Evolutionary conservation across 2,888 invertebrate genomes (phyloP).

Genomic region (Nomada hirtipes): DNA sequence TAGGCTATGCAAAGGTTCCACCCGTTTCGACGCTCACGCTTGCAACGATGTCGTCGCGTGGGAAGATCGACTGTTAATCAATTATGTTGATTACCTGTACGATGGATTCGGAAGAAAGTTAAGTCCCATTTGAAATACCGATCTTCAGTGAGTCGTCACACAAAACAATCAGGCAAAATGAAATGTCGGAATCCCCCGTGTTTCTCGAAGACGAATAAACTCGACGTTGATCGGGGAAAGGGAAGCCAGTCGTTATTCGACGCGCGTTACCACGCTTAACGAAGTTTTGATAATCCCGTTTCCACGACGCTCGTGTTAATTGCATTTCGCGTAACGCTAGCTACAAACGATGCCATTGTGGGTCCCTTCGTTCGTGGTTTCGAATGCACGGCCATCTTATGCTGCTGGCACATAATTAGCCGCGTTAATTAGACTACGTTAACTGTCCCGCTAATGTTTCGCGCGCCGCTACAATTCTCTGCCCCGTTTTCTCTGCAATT

Average conservation of each 20-base stretch:
- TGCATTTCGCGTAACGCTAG: constrained; percentile 24
- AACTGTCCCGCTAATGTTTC: constrained; percentile 39
- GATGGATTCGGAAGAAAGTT: background rate
- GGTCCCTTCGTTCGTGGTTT: constrained; percentile 16
- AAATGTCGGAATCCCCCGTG: background rate
- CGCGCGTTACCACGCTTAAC: constrained; percentile 20
- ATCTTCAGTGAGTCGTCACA: background rate
- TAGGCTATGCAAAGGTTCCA: constrained; percentile 62
- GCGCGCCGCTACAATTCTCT: constrained; percentile 3
- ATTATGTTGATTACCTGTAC: constrained; percentile 63
- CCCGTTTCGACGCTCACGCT: constrained; percentile 25
- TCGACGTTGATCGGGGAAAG: background rate
- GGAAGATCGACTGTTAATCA: constrained; percentile 56
- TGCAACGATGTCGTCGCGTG: background rate
- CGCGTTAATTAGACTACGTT: constrained; percentile 50
- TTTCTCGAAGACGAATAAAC: background rate
- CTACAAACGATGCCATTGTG: constrained; percentile 1
- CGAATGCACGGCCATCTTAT: constrained; percentile 28
- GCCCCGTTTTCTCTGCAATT: constrained; percentile 33
- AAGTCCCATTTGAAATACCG: background rate
- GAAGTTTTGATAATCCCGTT: constrained; percentile 21
- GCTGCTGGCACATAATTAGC: constrained; percentile 48
- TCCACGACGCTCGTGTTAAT: constrained; percentile 37
- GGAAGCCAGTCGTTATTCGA: background rate
- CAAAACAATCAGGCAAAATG: background rate